Conservation (phyloP, 2,888 invertebrate genomes). For the Chaitophorus viminalis region DNA sequence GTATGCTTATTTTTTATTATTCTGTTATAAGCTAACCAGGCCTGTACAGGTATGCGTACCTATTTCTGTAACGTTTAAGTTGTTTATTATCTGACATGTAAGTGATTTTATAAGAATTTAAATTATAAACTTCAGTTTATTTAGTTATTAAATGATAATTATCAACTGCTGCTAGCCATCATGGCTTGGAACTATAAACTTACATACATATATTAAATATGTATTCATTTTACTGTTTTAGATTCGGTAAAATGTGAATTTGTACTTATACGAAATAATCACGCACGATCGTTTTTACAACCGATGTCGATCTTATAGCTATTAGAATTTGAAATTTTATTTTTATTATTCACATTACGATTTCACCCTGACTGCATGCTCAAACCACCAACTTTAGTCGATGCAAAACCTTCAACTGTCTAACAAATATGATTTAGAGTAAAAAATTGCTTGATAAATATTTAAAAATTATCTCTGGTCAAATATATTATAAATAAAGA, state of each 20-base stretch:
- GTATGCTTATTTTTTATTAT: background rate
- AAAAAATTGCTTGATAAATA: constrained; percentile 15
- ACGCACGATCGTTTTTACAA: background rate
- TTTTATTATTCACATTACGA: constrained; percentile 2
- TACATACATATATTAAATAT: background rate
- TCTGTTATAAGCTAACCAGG: background rate
- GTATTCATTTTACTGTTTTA: background rate
- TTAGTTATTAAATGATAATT: background rate
- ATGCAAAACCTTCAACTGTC: constrained; percentile 30
- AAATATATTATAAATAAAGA: background rate
- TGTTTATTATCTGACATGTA: background rate
- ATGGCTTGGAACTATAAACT: background rate
- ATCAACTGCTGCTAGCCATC: background rate
- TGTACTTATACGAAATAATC: constrained; percentile 10
- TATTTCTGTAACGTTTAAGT: background rate
- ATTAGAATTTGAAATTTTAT: constrained; percentile 28
- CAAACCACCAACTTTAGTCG: constrained; percentile 7
- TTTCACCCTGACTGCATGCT: constrained; percentile 23
- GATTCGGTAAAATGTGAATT: background rate
- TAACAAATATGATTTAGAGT: constrained; percentile 20
- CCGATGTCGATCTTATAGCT: constrained; percentile 13
- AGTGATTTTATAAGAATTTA: background rate
- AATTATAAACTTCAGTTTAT: background rate
- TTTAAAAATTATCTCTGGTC: constrained; percentile 23
- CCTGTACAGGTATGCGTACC: background rate